A percentile compares a stretch with the other conserved stretches of the same genome.
These are phyloP conservation scores for Parnassius smintheus DNA, from an alignment of 2,888 invertebrate species.

Conservation along the genomic window DNA sequence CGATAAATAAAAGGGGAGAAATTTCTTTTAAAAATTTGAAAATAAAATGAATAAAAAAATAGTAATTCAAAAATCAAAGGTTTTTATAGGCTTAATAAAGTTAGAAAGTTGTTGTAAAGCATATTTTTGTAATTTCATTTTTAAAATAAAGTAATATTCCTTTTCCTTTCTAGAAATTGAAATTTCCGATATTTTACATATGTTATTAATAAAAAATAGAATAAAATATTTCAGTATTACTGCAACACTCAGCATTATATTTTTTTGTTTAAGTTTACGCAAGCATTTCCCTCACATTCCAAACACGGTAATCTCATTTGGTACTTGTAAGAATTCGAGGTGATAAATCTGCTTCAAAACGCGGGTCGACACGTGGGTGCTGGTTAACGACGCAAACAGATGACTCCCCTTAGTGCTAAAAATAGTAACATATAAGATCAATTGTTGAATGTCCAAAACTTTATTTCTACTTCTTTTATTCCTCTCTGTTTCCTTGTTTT, in stretches of 20 bases:
- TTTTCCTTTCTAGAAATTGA: no score
- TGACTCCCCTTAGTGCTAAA: neutral
- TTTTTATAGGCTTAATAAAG: no score
- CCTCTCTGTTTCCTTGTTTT: neutral
- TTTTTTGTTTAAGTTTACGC: neutral
- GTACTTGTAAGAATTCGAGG: neutral
- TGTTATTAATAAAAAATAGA: no score
- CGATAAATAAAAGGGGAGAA: no score
- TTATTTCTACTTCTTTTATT: neutral
- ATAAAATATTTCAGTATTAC: neutral
- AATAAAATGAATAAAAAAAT: no score
- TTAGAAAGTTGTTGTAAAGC: no score
- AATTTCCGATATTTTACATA: no score
- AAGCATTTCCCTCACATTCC: neutral
- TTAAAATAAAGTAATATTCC: no score
- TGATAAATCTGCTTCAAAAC: conserved; percentile 9
- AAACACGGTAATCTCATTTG: neutral
- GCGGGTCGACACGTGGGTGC: conserved; percentile 5
- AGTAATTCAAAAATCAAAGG: no score
- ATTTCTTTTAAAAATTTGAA: no score
- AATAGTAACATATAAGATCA: neutral
- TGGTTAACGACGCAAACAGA: conserved; percentile 8
- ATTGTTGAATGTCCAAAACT: neutral
- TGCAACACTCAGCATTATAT: neutral
- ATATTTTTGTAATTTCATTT: no score